A percentile compares a stretch with the other conserved stretches of the same genome.
These are phyloP conservation scores for Tenthredo notha DNA, from an alignment of 2,888 invertebrate genomes.

Conservation along the genomic window DNA sequence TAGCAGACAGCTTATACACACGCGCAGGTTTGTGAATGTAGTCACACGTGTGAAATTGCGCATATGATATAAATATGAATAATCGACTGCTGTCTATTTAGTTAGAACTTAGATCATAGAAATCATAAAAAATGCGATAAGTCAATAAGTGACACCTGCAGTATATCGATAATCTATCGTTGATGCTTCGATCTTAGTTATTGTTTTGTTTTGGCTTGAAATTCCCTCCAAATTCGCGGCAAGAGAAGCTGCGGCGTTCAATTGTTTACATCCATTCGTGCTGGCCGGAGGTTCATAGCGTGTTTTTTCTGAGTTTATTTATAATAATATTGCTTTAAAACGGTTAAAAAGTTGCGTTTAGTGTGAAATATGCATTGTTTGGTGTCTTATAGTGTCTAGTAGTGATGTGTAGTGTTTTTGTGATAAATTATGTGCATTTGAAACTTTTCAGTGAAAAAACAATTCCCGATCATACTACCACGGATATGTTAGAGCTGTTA, in stretches of 20 bases:
- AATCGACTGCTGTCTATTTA: background rate
- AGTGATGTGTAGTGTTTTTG: background rate
- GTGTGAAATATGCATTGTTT: background rate
- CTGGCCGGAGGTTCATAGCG: background rate
- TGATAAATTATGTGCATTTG: background rate
- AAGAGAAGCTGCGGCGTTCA: background rate
- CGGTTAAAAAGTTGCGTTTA: background rate
- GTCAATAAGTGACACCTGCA: background rate
- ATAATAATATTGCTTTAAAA: background rate
- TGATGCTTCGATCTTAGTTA: background rate
- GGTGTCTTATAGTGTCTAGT: background rate
- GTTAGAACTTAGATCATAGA: background rate
- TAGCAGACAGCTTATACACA: background rate
- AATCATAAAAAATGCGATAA: background rate
- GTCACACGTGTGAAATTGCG: background rate
- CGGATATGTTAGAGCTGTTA: background rate
- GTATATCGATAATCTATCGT: background rate
- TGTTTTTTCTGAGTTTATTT: background rate
- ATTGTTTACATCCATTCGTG: background rate
- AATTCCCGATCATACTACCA: background rate
- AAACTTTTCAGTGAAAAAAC: background rate
- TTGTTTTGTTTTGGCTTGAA: background rate
- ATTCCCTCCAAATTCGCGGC: background rate
- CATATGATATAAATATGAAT: background rate
- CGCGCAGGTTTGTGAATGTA: background rate